Percentiles rank a stretch among this genome's conserved stretches.
Evolutionary conservation across 2,797 vertebrate genomes (phyloP).

Genomic region (Micropoecilia bifurca): DNA sequence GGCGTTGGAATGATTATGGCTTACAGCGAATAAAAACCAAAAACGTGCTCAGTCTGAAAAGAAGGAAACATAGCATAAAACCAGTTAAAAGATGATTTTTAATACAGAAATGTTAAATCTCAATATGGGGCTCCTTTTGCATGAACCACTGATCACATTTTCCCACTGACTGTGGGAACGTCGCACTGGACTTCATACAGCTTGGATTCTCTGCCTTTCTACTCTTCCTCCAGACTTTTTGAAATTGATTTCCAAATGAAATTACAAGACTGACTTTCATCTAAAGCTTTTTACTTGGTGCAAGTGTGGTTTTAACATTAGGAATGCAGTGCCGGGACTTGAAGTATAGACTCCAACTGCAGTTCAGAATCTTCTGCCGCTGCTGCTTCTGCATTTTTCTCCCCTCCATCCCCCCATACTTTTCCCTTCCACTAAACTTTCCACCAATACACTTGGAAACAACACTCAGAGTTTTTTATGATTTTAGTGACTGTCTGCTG

Average conservation of each 20-base stretch:
- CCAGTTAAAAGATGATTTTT: background rate
- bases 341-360: background rate
- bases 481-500: background rate
- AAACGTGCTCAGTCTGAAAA: background rate
- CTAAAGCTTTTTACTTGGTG: background rate
- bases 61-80: background rate
- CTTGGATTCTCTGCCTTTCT: background rate
- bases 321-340: background rate
- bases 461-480: background rate
- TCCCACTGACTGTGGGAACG: background rate
- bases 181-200: background rate
- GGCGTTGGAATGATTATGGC: background rate
- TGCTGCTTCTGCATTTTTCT: background rate
- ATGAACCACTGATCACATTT: background rate
- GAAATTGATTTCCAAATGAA: background rate
- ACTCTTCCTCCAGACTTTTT: background rate
- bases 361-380: background rate
- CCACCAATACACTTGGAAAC: background rate
- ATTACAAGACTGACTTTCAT: background rate
- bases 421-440: slow-evolving; percentile 10
- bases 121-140: background rate
- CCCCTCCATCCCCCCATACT: background rate
- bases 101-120: background rate
- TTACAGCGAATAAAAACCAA: background rate
- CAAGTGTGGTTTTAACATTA: background rate